A percentile compares a stretch with the other conserved stretches of the same genome.
phyloP scores from a whole-genome alignment of 2,113 vertebrate species.

The Megaceryle maxima region DNA sequence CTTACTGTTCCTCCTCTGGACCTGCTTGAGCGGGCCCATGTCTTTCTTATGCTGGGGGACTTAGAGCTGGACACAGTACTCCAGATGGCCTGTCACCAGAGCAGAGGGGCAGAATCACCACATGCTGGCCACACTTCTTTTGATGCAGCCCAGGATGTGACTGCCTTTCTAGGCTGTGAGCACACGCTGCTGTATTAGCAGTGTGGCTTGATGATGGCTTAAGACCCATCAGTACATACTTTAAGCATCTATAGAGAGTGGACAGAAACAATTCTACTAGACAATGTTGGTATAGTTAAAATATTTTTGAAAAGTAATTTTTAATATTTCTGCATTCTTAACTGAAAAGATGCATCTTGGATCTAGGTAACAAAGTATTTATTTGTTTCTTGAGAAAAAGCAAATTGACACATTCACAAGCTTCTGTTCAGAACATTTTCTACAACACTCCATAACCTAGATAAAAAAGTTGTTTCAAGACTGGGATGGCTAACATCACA shows the following conservation, averaged over 20 bases:
- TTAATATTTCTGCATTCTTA: background rate
- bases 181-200: too few relatives aligned
- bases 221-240: background rate
- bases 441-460: background rate
- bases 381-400: background rate
- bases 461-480: background rate
- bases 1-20: too few relatives aligned
- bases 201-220: background rate
- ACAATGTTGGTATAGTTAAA: background rate
- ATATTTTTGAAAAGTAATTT: background rate
- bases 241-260: background rate
- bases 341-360: background rate
- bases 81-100: too few relatives aligned
- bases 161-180: too few relatives aligned
- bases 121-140: too few relatives aligned
- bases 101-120: too few relatives aligned
- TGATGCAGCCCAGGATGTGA: too few relatives aligned
- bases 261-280: background rate
- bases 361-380: background rate
- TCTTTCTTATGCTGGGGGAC: too few relatives aligned
- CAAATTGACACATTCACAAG: fast-evolving
- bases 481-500: background rate
- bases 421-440: background rate
- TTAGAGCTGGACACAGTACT: too few relatives aligned
- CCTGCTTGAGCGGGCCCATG: too few relatives aligned